phyloP scores from a whole-genome alignment of 2,113 vertebrate species.

The Malurus cyaneus region DNA sequence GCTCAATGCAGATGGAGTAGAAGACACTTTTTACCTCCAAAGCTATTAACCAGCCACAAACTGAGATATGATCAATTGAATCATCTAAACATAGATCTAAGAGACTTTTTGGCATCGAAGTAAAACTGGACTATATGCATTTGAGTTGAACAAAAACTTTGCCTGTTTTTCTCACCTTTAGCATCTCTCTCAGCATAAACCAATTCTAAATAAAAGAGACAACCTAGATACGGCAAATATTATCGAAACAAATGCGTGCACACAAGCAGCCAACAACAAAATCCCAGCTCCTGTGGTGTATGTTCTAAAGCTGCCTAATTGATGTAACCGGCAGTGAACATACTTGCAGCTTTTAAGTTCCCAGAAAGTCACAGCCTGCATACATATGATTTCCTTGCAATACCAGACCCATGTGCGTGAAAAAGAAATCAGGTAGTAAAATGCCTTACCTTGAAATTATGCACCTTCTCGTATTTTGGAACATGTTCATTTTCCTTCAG shows the following conservation, averaged over 20 bases:
- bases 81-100: background rate
- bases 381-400: background rate
- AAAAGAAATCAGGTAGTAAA: background rate
- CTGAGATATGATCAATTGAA: constrained; percentile 28
- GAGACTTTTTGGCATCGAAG: background rate
- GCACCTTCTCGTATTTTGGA: constrained; percentile 97
- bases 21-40: constrained; percentile 65
- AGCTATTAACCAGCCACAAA: constrained; percentile 56
- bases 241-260: background rate
- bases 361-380: background rate
- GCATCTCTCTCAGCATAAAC: background rate
- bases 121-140: background rate
- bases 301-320: background rate
- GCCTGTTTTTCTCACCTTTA: background rate
- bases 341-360: background rate
- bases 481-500: constrained; percentile 95
- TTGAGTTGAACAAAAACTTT: constrained; percentile 15
- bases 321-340: background rate
- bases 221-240: background rate
- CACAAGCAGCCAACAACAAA: background rate
- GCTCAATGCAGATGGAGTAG: constrained; percentile 74
- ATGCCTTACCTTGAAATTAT: constrained; percentile 98
- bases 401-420: background rate
- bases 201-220: background rate
- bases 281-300: background rate